Evolutionary conservation across 1,140 invertebrate species (phyloP), one percentile per base, ranked within the genome.

Genomic region (Chrysoperla carnea): DNA sequence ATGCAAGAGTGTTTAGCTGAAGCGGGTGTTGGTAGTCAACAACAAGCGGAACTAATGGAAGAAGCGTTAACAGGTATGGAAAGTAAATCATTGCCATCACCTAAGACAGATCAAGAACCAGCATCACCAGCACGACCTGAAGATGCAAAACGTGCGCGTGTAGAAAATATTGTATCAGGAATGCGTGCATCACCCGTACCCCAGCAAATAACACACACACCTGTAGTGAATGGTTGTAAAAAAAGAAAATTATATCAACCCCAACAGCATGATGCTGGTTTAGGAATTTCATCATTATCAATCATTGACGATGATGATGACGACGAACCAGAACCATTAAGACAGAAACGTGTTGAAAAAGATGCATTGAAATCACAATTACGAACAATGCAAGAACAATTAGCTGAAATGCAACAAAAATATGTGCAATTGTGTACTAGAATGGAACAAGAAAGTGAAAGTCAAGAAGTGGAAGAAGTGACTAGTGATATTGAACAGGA

Each of bases 241-340:
- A 96, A 96, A 66, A 73, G 92, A 14, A 97, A 96, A 62, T 70
- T 95, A n/a, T 94, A 94, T 58, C 87, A 94, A 52, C 92, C 92
- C 1, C 88, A 93, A 57, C 90, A 94, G 54, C 88, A 93, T 57
- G 62, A 59, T 6, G 59, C 13, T 61, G 62, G 36, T 48, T 48
- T 37, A 9, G 85, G 89, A 54, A 78, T 63, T 52, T 75, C 76
- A 44, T 73, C 73, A 15, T 76, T 81, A 48, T 61, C 80, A 14
- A 83, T 82, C 55, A 69, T 80, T 50, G 77, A 79, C 6, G 79
- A 83, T 42, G 80, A 76, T 17, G 78, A 77, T 49, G 81, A 82
- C 44, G 80, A 84, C 48, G 74, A 76, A 48, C 73, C 80, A 33
- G 76, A 79, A 57, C 80, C 79, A 4, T 77, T 86, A 43, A 73